Evolutionary conservation across 2,888 invertebrate genomes (phyloP), one percentile per base, ranked within the genome.

Genomic region (Drosophila flavopinicola): DNA sequence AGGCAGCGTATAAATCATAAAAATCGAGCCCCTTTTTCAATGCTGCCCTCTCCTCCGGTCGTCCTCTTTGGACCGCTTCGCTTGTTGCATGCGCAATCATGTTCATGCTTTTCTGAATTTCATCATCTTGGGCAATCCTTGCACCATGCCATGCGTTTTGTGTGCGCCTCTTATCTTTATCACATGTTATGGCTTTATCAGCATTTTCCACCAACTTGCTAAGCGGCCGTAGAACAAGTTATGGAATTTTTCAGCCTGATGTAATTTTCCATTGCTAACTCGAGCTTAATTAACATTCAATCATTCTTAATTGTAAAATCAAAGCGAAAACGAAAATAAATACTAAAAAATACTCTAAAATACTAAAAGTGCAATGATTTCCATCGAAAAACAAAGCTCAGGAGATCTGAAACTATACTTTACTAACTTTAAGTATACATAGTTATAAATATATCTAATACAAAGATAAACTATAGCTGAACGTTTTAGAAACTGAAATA

Each of bases 11-110:
- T 38, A 72, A 78, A 82, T 78, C 60, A 72, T 67, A 77, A 66
- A 49, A 70, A 85, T 57, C 86, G 86, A 86, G 80, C 86, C 85
- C 75, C 84, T 59, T 84, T 80, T 70, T 71, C 53, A 37, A 48
- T 41, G 38, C 39, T 30, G 24, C 48, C 13, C 48, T 39, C 65
- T 51, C 24, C 35, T 30, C 51, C 13, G 7, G 32, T 20, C 6
- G 41, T 35, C 30, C 59, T 23, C 52, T 47, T 39, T 47, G 30
- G 9, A n/a, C 38, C 25, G 27, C 38, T 59, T 59, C 52, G 42
- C 41, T 27, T 35, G 53, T 60, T 79, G 79, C 79, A 85, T 73
- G 86, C 77, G 48, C 77, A 63, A 41, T 73, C 80, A 65, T 85
- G 84, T 76, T 69, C 47, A 76, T 47, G 42, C 71, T 53, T 58